Base-by-base conservation (phyloP, 2,113 vertebrate species). In the Abramis brama region DNA sequence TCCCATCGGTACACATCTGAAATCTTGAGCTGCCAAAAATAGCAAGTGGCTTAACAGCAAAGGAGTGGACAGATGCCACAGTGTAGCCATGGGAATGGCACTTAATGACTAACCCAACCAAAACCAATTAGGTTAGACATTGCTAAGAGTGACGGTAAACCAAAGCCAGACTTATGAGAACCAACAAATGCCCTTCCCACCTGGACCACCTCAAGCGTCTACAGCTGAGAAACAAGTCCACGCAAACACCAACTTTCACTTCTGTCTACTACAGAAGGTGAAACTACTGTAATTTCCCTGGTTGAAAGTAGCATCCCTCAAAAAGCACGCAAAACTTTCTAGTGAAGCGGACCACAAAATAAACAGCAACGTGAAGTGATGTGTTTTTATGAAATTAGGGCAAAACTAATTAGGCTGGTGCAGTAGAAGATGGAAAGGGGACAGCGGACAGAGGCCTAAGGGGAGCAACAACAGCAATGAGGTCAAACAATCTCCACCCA, bases 391-490 rank as follows among this genome's bases (percentile, higher is more conserved):
- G 88, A 92, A 95, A 95, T 92, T 89, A 94, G 94, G 94, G 90
- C 94, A 95, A 92, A 93, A 94, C 93, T 94, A 94, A 95, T 94
- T 93, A 94, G 92, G 90, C 88, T 93, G 91, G 88, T 89, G 89
- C 89, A 91, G 86, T 87, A 77, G 89, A 89, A 89, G 89, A 94
- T 91, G 88, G 89, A 92, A 93, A 91, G 88, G 91, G 92, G 91
- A 93, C 90, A 77, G 83, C 82, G 85, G 87, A 87, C 90, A 90
- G 90, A 91, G 91, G 92, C 93, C 94, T 87, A 86, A 85, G 86
- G 93, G 93, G 93, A 90, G 86, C 86, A 25, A 76, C 83, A 60
- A 89, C 89, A 43, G 43, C 43, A 95, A 93, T 90, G 92, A 94
- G 94, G 93, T 92, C 93, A 91, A 90, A 92, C 92, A n/a, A 87